Evolutionary conservation across 2,888 invertebrate species (phyloP).

Genomic region (Agonopterix arenella): DNA sequence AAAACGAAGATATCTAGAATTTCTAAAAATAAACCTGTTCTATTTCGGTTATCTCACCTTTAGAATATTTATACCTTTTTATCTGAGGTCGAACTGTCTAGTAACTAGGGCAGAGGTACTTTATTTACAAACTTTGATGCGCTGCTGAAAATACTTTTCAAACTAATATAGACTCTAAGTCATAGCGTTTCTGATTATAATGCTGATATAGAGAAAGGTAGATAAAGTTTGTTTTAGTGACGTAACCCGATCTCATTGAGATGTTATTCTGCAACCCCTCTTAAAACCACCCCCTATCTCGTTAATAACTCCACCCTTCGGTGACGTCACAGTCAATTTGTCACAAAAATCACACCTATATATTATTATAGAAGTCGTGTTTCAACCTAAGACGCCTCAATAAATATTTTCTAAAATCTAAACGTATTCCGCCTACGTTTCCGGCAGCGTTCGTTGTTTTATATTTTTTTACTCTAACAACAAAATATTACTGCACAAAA

Average conservation of each 20-base stretch:
- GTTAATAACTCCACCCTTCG: conserved; percentile 24
- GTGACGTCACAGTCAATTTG: conserved; percentile 42
- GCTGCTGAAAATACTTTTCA: background rate
- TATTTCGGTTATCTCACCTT: conserved; percentile 4
- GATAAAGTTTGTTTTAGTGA: conserved; percentile 17
- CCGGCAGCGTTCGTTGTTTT: too few relatives aligned
- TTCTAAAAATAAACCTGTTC: background rate
- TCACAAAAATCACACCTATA: conserved; percentile 12
- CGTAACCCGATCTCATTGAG: conserved; percentile 41
- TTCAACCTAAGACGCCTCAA: too few relatives aligned
- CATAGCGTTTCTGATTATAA: background rate
- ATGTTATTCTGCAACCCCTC: conserved; percentile 19
- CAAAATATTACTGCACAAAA: conserved; percentile 19
- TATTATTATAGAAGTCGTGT: too few relatives aligned
- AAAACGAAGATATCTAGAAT: too few relatives aligned
- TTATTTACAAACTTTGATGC: background rate
- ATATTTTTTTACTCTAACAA: too few relatives aligned
- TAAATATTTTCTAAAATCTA: too few relatives aligned
- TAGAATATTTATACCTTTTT: conserved; percentile 13
- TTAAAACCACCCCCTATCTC: conserved; percentile 20
- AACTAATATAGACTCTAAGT: background rate
- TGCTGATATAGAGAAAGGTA: background rate
- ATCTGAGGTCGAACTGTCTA: conserved; percentile 15
- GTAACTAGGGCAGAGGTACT: conserved; percentile 9
- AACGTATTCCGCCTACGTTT: too few relatives aligned